Evolutionary conservation across 2,113 vertebrate genomes (phyloP), one percentile per base, ranked within the genome.

Genomic region (Paradisaea rubra): DNA sequence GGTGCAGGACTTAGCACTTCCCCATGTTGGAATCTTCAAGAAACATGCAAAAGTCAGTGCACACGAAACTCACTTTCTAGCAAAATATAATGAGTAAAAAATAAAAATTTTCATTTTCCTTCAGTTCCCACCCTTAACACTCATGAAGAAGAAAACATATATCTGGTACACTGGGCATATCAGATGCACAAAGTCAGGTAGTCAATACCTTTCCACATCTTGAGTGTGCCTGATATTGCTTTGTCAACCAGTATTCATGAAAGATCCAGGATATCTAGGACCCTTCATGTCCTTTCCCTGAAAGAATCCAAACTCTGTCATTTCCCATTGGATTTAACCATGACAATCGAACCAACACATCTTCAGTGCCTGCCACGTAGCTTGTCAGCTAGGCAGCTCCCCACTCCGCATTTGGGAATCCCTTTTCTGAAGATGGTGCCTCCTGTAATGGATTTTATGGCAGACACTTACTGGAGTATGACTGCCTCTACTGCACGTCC

Each of bases 281-380:
- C 5, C 6, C 9, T 72, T 77, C 39, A 39, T 23, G 33, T 72
- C 4, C 41, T 77, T 19, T 33, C 33, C 23, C 14, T 54, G 33
- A 52, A 80, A 71, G 10, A 77, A 80, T n/a, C 5, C 25, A 50
- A 71, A 47, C 4, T 73, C 25, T 64, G 4, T 47, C 19, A 39
- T 89, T 89, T 86, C 25, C 49, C 7, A 9, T 23, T 31, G 17
- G 4, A 39, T 45, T 81, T 83, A 86, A 60, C 13, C 39, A 64
- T 15, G 1, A 21, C 1, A 54, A 20, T 68, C 72, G 93, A 71
- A 76, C 17, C 10, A 50, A 24, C 5, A 11, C 1, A 1, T n/a
- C 30, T 42, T 39, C 44, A 72, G 15, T 25, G 35, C 4, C 30
- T 39, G 11, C 2, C 27, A 68, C 0, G 0, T 15, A 42, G 9